Evolutionary conservation across 2,888 invertebrate species (phyloP), one percentile per base, ranked within the genome.

Genomic region (Nycteola revayana): DNA sequence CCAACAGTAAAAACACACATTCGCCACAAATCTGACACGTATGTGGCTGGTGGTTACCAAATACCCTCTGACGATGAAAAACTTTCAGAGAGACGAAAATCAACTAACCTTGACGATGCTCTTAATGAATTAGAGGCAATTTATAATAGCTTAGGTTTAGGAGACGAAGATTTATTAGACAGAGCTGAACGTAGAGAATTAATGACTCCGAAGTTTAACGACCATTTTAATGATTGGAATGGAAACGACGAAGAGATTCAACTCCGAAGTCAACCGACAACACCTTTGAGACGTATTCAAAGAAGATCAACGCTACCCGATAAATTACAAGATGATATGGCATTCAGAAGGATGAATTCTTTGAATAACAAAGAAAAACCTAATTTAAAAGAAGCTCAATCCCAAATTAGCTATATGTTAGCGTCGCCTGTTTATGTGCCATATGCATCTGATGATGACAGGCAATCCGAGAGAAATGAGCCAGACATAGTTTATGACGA

Each of bases 61-160:
- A 52, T 86, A 68, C 74, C 78, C 40, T 88, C 89, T 39, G 81
- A 90, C 27, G 86, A 90, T 32, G 89, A 90, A 52, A 83, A 80
- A 52, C 72, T 64, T 55, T 87, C 87, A 34, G 87, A 88, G 57
- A 80, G 90, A 57, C 82, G 92, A 53, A 94, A 94, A 73, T 94
- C 94, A 1, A 92, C 93, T 8, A 96, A 96, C 74, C 88, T 96
- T 22, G 96, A 96, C 67, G 96, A 97, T 66, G 97, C 97, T 32
- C 90, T 97, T 10, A 94, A 94, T 60, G 97, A 97, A 77, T 77
- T 97, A 34, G 97, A 97, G 86, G 94, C 94, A n/a, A 96, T 97
- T 66, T 95, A 96, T 68, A 95, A 96, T 58, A 96, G 95, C 59
- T 89, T 97, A 36, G 93, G 94, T n/a, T 85, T 96, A 30, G 94